These are phyloP conservation scores for Ecliptopera silaceata DNA, from an alignment of 2,888 invertebrate species.

Conservation along the genomic window DNA sequence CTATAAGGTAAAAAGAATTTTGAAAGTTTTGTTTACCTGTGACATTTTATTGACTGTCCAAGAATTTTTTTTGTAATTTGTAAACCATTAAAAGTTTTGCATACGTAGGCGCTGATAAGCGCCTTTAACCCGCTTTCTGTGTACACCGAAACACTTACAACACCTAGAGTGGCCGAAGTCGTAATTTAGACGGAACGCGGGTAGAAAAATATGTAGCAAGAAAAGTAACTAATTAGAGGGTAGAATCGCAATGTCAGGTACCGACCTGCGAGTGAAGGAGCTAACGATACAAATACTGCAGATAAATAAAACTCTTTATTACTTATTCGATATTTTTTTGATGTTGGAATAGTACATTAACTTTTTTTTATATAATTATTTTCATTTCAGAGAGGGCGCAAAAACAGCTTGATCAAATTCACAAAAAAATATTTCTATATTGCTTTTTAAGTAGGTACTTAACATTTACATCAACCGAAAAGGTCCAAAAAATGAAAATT, in stretches of 20 bases:
- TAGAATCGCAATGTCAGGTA: neutral
- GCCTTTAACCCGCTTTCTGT: neutral
- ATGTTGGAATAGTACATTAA: no score
- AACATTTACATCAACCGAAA: neutral
- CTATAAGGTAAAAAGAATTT: no score
- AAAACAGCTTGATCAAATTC: no score
- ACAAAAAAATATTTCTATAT: neutral
- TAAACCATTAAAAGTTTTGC: no score
- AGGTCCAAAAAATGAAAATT: neutral
- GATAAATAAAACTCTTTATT: neutral
- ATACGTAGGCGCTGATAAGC: neutral
- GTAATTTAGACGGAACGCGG: constrained; percentile 3
- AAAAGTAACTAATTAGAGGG: constrained; percentile 8
- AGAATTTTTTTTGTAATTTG: no score
- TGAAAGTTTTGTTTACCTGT: no score
- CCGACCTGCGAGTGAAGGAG: neutral
- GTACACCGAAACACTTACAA: constrained; percentile 2
- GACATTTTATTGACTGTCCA: no score
- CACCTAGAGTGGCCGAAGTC: constrained; percentile 6
- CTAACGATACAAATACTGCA: constrained; percentile 2
- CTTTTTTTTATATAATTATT: no score
- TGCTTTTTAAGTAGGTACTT: no score
- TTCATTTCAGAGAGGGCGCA: no score
- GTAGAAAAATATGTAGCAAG: constrained; percentile 12
- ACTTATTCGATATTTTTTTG: neutral